phyloP scores from a whole-genome alignment of 1,140 invertebrate genomes.

The Panonychus citri region DNA sequence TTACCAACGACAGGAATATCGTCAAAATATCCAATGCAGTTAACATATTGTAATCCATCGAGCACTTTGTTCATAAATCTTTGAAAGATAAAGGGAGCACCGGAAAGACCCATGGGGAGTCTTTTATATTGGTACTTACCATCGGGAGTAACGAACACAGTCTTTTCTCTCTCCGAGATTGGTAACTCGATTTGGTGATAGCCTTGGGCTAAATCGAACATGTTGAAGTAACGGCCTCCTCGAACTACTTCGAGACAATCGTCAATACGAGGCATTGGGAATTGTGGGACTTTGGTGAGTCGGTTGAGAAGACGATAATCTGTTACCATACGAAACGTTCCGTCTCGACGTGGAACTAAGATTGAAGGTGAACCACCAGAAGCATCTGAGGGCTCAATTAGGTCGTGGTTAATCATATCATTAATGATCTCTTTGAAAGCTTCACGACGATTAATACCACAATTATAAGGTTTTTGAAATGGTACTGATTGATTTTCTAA shows the following conservation, averaged over 20 bases:
- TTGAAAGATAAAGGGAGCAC: conserved; percentile 16
- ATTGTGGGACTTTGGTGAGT: conserved; percentile 23
- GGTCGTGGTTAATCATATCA: too few species aligned
- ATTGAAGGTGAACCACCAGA: too few species aligned
- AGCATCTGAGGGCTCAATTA: too few species aligned
- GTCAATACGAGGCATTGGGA: conserved; percentile 28
- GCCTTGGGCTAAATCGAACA: conserved; percentile 25
- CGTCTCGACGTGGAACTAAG: too few species aligned
- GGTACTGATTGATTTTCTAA: too few species aligned
- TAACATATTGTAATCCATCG: background rate
- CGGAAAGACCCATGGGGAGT: conserved; percentile 15
- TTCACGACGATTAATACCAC: too few species aligned
- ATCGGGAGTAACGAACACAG: conserved; percentile 21
- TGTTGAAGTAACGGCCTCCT: conserved; percentile 21
- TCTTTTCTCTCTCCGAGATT: conserved; percentile 20
- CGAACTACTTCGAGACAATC: conserved; percentile 18
- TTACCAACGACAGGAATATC: conserved; percentile 5
- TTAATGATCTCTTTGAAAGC: too few species aligned
- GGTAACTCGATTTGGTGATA: conserved; percentile 24
- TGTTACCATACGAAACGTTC: conserved; percentile 10
- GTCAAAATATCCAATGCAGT: background rate
- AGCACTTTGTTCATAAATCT: conserved; percentile 14
- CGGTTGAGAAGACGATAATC: conserved; percentile 27
- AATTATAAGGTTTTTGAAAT: too few species aligned
- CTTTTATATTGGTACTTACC: conserved; percentile 12